phyloP scores from a whole-genome alignment of 1,140 invertebrate species.

The Drosophila chauvacae region DNA sequence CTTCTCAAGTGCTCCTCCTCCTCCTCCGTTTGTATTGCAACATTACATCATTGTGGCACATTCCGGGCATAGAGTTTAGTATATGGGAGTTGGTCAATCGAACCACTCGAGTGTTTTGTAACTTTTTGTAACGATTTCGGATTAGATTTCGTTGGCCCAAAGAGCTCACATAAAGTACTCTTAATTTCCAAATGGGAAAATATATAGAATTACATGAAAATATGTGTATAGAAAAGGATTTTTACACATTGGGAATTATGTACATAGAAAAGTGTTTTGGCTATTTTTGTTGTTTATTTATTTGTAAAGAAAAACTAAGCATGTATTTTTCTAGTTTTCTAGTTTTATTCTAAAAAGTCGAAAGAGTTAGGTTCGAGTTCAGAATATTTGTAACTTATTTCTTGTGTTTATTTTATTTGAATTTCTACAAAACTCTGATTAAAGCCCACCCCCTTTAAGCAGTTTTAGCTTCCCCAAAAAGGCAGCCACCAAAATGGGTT shows the following conservation, averaged over 20 bases:
- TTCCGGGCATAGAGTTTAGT: neutral
- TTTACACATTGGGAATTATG: too few relatives aligned
- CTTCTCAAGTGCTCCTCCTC: conserved; percentile 9
- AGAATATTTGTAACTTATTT: neutral
- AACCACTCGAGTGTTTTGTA: conserved; percentile 11
- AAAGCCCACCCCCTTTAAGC: neutral
- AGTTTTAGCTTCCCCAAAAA: too few relatives aligned
- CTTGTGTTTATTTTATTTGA: neutral
- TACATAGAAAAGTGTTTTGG: too few relatives aligned
- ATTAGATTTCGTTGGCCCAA: conserved; percentile 26
- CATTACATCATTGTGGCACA: conserved; percentile 4
- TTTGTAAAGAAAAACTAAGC: too few relatives aligned
- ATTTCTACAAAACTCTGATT: neutral
- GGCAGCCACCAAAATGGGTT: conserved; percentile 14
- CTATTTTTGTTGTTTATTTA: too few relatives aligned
- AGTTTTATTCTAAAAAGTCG: neutral
- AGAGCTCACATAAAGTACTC: too few relatives aligned
- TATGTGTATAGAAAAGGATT: neutral
- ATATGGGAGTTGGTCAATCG: conserved; percentile 9
- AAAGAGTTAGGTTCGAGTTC: neutral
- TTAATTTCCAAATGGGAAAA: neutral
- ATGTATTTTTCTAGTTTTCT: neutral
- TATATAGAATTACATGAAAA: neutral
- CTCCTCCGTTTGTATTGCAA: conserved; percentile 13
- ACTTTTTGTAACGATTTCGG: conserved; percentile 22